phyloP scores from a whole-genome alignment of 2,113 vertebrate species.

The Thinocorus orbignyianus region DNA sequence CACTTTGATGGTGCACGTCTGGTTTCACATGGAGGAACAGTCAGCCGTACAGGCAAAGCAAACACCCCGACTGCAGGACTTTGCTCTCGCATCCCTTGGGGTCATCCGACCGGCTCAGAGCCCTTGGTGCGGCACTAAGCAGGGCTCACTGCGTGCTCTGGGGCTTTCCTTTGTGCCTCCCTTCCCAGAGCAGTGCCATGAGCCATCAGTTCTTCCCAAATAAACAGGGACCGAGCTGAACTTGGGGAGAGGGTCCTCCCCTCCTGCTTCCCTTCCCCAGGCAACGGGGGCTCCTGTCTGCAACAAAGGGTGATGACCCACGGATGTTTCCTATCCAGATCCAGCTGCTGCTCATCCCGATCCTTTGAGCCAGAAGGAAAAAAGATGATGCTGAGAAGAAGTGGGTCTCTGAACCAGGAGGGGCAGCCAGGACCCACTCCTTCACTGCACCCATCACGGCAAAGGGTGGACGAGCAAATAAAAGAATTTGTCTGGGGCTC shows the following conservation, averaged over 20 bases:
- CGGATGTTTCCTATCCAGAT: background rate
- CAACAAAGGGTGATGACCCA: background rate
- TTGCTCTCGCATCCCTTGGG: background rate
- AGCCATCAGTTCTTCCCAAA: background rate
- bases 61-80: background rate
- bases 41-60: background rate
- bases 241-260: background rate
- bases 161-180: background rate
- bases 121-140: conserved; percentile 14
- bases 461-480: background rate
- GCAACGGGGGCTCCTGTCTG: background rate
- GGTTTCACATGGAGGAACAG: background rate
- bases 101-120: background rate
- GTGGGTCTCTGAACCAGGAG: background rate
- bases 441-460: rapidly evolving
- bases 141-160: background rate
- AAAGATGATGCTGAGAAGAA: background rate
- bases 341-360: background rate
- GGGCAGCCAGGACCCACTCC: background rate
- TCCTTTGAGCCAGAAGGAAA: background rate
- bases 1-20: background rate
- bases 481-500: background rate
- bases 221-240: rapidly evolving
- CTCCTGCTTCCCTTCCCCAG: background rate
- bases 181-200: background rate